Conservation (phyloP, 2,888 invertebrate species). For the Drosophila siamana region DNA sequence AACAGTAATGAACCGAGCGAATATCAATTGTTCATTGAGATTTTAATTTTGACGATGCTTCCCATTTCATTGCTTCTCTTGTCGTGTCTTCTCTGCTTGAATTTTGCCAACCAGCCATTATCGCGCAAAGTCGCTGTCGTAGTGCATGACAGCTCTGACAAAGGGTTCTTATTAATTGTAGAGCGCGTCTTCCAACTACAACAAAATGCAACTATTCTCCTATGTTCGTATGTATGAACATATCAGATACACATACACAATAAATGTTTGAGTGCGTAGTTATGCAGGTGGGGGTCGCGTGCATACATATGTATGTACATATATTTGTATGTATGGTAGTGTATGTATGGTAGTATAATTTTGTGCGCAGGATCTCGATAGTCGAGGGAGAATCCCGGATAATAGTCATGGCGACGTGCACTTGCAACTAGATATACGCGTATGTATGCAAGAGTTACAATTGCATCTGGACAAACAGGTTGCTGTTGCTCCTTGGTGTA, state of each 20-base stretch:
- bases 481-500: constrained; percentile 20
- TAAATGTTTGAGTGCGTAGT: too few species aligned
- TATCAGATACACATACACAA: background rate
- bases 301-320: constrained; percentile 16
- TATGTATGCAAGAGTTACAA: background rate
- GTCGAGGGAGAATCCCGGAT: constrained; percentile 28
- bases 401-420: constrained; percentile 53
- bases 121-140: background rate
- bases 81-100: background rate
- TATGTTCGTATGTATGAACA: background rate
- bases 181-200: too few species aligned
- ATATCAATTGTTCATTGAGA: too few species aligned
- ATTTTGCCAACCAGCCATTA: background rate
- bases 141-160: too few species aligned
- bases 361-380: constrained; percentile 53
- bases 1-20: constrained; percentile 51
- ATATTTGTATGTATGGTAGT: background rate
- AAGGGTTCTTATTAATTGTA: constrained; percentile 25
- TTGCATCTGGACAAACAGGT: constrained; percentile 35
- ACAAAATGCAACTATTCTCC: too few species aligned
- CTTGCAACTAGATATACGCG: constrained; percentile 40
- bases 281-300: too few species aligned
- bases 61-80: background rate
- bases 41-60: background rate
- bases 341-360: constrained; percentile 11